Base-by-base conservation (phyloP, 2,113 vertebrate genomes). In the Rutilus rutilus region DNA sequence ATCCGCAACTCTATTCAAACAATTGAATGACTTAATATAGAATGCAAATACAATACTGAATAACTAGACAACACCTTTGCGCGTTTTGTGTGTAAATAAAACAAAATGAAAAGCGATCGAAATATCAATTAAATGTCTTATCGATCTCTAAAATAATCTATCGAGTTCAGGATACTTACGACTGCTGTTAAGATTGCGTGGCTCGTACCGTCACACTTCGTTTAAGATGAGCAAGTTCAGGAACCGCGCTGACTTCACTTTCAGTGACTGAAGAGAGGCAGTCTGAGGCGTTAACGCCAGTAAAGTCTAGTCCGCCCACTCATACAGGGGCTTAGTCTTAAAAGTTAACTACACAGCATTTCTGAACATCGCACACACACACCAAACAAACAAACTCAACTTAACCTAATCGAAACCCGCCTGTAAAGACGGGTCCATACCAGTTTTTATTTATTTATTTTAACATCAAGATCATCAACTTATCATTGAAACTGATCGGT, bases 231-330 rank as follows among this genome's bases (percentile, higher is more conserved):
- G 3, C 30, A 76, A 50, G 21, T 59, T 78, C 7, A 15, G 33
- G 0, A 9, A 36, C 76, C 30, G 27, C 30, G 27, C 19, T 33
- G 30, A n/a, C 52, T 79, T 79, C 30, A 60, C 21, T 60, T 39
- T 60, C 50, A 52, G 33, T 39, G 77, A 60, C 25, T 52, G 7
- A 3, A 23, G 75, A 52, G 25, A 25, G 23, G 67, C 21, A n/a
- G 21, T 9, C 0, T 42, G 21, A 79, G 77, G 54, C 30, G 50
- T 79, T 5, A 12, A 60, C 6, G 7, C 14, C 47, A 57, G 27
- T 10, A 54, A 77, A 77, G 75, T 77, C 9, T 5, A 33, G 17
- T 57, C 75, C 50, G 75, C 75, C 50, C 75, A 77, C 75, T 21
- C 14, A 25, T 17, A 17, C n/a, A 5, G 2, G 6, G 1, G n/a